phyloP scores from a whole-genome alignment of 2,888 invertebrate species.

The Odontocolon sp. region DNA sequence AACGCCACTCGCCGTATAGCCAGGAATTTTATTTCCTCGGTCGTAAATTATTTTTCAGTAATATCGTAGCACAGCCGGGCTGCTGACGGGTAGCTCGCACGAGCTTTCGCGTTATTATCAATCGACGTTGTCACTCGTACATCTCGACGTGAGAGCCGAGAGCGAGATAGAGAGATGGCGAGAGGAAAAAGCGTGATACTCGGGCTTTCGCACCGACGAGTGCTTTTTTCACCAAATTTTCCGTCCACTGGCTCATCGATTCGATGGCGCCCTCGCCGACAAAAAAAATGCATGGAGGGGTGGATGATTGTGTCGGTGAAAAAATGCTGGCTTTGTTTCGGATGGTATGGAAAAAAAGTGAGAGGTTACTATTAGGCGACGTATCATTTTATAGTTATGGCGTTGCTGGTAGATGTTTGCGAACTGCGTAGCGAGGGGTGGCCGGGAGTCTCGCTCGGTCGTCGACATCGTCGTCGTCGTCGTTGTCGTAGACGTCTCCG shows the following conservation, averaged over 20 bases:
- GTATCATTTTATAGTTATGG: constrained; percentile 58
- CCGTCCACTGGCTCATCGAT: constrained; percentile 27
- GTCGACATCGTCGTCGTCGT: constrained; percentile 59
- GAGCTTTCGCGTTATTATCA: constrained; percentile 74
- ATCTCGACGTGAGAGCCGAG: constrained; percentile 37
- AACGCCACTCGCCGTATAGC: constrained; percentile 54
- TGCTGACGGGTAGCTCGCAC: constrained; percentile 46
- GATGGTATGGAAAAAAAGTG: constrained; percentile 48
- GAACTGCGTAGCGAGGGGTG: constrained; percentile 15
- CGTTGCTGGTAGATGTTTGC: constrained; percentile 32
- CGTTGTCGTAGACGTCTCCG: constrained; percentile 58
- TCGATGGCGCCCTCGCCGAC: constrained; percentile 22
- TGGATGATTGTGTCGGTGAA: constrained; percentile 10
- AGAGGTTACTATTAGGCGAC: constrained; percentile 53
- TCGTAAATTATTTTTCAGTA: constrained; percentile 75
- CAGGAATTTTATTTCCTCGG: constrained; percentile 69
- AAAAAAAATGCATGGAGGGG: constrained; percentile 37
- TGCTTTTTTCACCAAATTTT: constrained; percentile 28
- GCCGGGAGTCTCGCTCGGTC: too few relatives aligned
- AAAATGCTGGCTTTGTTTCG: constrained; percentile 49
- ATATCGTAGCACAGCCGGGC: constrained; percentile 62
- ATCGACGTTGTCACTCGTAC: constrained; percentile 65
- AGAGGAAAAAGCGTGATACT: constrained; percentile 17
- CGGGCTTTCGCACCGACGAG: constrained; percentile 10
- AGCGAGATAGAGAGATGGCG: constrained; percentile 9